Percentiles rank a stretch among this genome's conserved stretches.
Evolutionary conservation across 2,113 vertebrate species (phyloP).

Genomic region (Macrotis lagotis): DNA sequence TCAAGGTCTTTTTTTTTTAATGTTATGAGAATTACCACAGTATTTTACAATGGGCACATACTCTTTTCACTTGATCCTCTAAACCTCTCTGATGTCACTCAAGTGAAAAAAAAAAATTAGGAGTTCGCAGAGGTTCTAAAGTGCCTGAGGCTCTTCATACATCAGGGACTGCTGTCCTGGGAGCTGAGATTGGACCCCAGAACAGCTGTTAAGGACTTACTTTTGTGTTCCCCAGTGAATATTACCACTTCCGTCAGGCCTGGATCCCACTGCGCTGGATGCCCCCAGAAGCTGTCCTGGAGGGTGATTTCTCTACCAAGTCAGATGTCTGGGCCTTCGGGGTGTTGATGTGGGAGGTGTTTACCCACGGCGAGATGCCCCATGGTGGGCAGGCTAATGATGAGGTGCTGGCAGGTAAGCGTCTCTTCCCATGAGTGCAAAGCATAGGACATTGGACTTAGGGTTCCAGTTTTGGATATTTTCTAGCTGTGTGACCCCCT

Average conservation of each 20-base stretch:
- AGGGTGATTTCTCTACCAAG: constrained; percentile 96
- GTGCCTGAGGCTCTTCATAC: not conserved
- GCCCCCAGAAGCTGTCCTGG: constrained; percentile 93
- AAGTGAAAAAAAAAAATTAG: not conserved
- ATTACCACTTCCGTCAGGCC: constrained; percentile 96
- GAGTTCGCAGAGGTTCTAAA: not conserved
- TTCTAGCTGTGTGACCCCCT: not conserved
- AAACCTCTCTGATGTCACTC: not conserved
- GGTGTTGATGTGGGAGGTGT: constrained; percentile 98
- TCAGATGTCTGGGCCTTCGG: constrained; percentile 98
- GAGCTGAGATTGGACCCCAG: not conserved
- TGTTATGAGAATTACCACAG: not conserved
- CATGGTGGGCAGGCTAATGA: constrained; percentile 89
- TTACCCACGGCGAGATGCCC: constrained; percentile 94
- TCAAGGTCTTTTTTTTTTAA: not conserved
- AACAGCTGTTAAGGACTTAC: not conserved
- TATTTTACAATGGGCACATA: not conserved
- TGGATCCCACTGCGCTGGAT: constrained; percentile 98
- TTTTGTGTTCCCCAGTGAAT: constrained; percentile 86
- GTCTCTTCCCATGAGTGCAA: not conserved
- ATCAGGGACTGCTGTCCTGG: not conserved
- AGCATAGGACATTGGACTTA: not conserved
- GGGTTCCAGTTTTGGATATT: not conserved
- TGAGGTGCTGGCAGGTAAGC: constrained; percentile 93
- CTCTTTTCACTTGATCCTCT: not conserved